Percentiles rank a stretch among this genome's conserved stretches.
Conservation (phyloP, 2,888 invertebrate species). For the Celastrina argiolus region DNA sequence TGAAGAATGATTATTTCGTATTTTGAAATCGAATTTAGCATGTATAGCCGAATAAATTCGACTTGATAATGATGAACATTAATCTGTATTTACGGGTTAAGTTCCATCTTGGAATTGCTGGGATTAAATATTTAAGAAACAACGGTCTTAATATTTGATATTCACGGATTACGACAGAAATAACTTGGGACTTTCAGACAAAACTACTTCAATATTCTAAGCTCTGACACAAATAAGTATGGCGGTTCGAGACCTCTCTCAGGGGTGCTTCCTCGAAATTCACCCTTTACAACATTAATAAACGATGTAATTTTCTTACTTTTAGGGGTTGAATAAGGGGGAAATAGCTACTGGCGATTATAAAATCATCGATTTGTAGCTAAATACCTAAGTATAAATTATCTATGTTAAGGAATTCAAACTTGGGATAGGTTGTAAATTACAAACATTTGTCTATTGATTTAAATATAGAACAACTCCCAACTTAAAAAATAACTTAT, state of each 20-base stretch:
- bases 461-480: no score
- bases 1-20: no score
- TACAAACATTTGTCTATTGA: no score
- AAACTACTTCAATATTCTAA: slow-evolving; percentile 9
- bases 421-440: no score
- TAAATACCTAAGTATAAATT: no score
- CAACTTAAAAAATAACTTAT: no score
- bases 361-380: not conserved
- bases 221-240: slow-evolving; percentile 1
- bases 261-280: not conserved
- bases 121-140: not conserved
- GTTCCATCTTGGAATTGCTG: not conserved
- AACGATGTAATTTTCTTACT: not conserved
- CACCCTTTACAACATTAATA: not conserved
- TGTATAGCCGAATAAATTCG: no score
- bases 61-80: not conserved
- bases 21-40: not conserved
- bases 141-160: not conserved
- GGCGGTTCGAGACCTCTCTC: not conserved
- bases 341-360: not conserved
- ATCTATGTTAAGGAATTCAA: no score
- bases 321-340: not conserved
- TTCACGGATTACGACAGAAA: not conserved
- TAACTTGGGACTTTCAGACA: slow-evolving; percentile 1
- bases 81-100: not conserved